A percentile compares a stretch with the other conserved stretches of the same genome.
phyloP scores from a whole-genome alignment of 2,888 invertebrate genomes.

The Sthenelais limicola region DNA sequence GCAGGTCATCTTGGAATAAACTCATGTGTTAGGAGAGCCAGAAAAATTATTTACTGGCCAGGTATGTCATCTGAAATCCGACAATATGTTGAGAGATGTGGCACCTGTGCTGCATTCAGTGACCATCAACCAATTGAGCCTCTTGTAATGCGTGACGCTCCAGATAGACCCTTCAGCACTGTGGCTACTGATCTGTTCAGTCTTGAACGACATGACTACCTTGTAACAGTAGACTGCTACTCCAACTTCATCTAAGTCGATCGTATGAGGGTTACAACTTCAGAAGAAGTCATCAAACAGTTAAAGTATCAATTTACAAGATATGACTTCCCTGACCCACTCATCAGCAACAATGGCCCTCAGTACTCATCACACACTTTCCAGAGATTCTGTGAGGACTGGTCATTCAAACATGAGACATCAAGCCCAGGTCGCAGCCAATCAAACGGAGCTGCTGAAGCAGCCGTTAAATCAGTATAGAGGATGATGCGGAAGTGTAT shows the following conservation, averaged over 20 bases:
- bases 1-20: conserved; percentile 20
- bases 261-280: conserved; percentile 42
- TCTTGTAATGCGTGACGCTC: conserved; percentile 45
- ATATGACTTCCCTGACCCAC: conserved; percentile 11
- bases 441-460: too few relatives aligned
- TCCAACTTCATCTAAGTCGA: conserved; percentile 52
- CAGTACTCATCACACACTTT: too few relatives aligned
- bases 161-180: conserved; percentile 51
- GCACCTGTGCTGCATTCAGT: background rate
- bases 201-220: conserved; percentile 46
- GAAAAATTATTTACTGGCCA: conserved; percentile 14
- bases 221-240: conserved; percentile 52
- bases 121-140: conserved; percentile 32
- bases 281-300: conserved; percentile 45
- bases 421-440: too few relatives aligned
- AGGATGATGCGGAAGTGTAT: too few relatives aligned
- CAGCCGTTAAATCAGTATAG: too few relatives aligned
- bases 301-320: conserved; percentile 30
- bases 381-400: too few relatives aligned
- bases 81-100: background rate
- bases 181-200: conserved; percentile 53
- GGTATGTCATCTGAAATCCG: conserved; percentile 6
- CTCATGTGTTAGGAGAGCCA: conserved; percentile 23
- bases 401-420: too few relatives aligned
- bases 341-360: conserved; percentile 32